Evolutionary conservation across 2,888 invertebrate species (phyloP), one percentile per base, ranked within the genome.

Genomic region (Agriopis leucophaearia): DNA sequence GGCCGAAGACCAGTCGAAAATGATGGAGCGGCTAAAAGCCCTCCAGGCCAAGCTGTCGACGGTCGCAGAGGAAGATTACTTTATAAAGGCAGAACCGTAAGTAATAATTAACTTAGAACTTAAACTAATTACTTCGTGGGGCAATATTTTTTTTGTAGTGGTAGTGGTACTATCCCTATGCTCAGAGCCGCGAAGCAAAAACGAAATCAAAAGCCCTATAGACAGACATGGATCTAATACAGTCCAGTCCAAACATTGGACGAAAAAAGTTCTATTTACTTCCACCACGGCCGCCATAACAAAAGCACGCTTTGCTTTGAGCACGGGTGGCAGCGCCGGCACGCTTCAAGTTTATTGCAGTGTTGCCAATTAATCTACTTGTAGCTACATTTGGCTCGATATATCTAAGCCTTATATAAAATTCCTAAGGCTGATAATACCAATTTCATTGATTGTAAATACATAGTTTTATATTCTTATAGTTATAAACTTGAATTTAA

Each of bases 1-100:
- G 60, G 86, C 81, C 65, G 85, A 90, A 67, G 87, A 84, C 73
- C 83, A 83, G 42, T 89, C 90, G 13, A 92, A 93, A 78, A 91
- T 92, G 81, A 83, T 88, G 71, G 93, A 90, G 45, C 85, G 88
- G 72, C 80, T 94, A 9, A 90, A 92, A 72, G 80, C 84, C n/a
- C 79, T 92, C 56, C 87, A 85, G 76, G 91, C 88, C 8, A 92
- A 94, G 77, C 79, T 94, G 0, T 82, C 87, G 0, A 84, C 85
- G 0, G 88, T 86, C 47, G 84, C 79, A 1, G 87, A 87, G 56
- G 88, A 88, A 64, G 89, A 92, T 68, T 88, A 81, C 48, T 80
- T 88, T 15, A 63, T 88, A n/a, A 92, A 91, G 75, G 80, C 88
- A 76, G 90, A 91, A 75, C 84, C 87, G 92, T 91, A 67, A 91